A percentile compares a stretch with the other conserved stretches of the same genome.
Conservation (phyloP, 2,888 invertebrate genomes). For the Eudemis profundana region DNA sequence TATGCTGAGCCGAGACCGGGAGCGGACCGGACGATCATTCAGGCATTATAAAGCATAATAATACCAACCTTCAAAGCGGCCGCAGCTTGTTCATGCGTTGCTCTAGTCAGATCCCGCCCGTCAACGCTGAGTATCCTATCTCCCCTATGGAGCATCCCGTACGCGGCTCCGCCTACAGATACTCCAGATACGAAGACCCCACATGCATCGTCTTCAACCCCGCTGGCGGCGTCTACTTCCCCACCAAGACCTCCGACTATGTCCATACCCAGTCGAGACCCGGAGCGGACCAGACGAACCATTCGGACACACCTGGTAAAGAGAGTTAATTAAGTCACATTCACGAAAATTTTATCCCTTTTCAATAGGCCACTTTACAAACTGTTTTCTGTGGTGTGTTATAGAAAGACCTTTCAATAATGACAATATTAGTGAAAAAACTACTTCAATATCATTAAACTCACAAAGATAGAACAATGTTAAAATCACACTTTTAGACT, state of each 20-base stretch:
- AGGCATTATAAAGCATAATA: neutral
- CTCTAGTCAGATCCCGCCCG: conserved; percentile 89
- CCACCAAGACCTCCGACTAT: conserved; percentile 81
- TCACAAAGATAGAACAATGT: too few relatives aligned
- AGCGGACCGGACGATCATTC: neutral
- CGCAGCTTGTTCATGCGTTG: conserved; percentile 92
- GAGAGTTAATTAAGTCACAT: neutral
- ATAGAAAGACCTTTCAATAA: too few relatives aligned
- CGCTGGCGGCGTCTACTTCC: conserved; percentile 64
- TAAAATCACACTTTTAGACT: too few relatives aligned
- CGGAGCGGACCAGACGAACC: conserved; percentile 78
- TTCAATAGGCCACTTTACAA: too few relatives aligned
- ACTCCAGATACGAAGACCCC: conserved; percentile 83
- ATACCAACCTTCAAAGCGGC: conserved; percentile 83
- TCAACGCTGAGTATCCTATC: conserved; percentile 91
- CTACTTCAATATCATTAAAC: too few relatives aligned
- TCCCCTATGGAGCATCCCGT: conserved; percentile 86
- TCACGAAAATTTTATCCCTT: neutral
- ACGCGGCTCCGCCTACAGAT: conserved; percentile 75
- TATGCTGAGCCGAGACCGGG: too few relatives aligned
- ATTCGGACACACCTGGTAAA: conserved; percentile 75
- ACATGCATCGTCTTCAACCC: conserved; percentile 72
- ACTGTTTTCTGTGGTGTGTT: too few relatives aligned
- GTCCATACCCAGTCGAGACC: conserved; percentile 82
- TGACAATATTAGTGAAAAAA: too few relatives aligned